Evolutionary conservation across 2,113 vertebrate species (phyloP).

Genomic region (Ranitomeya imitator): DNA sequence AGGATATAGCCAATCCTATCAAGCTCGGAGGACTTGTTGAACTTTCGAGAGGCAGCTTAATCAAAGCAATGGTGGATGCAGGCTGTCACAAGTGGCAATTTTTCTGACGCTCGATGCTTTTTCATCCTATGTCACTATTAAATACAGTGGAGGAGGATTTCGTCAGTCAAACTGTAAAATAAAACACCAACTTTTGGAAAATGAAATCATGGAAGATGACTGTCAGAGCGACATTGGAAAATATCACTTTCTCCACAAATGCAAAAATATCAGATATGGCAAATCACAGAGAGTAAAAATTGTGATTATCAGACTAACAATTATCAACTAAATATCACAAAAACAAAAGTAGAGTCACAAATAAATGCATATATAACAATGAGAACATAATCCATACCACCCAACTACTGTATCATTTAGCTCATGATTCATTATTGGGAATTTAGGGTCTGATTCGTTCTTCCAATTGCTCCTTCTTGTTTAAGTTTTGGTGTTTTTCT

Average conservation of each 20-base stretch:
- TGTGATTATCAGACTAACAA: not conserved
- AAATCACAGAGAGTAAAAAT: not conserved
- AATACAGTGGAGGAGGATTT: conserved; percentile 13
- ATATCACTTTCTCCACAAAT: not conserved
- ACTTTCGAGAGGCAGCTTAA: conserved; percentile 17
- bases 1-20: conserved; percentile 1
- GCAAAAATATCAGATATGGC: not conserved
- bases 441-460: no score
- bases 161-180: conserved; percentile 39
- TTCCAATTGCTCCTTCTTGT: no score
- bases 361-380: no score
- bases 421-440: no score
- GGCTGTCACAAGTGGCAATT: conserved; percentile 12
- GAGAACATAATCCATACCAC: no score
- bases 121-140: conserved; percentile 37
- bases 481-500: no score
- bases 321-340: not conserved
- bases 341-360: not conserved
- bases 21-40: conserved; percentile 6
- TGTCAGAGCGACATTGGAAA: not conserved
- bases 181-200: conserved; percentile 25
- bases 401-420: no score
- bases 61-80: conserved; percentile 41
- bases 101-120: conserved; percentile 24
- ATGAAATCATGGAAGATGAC: not conserved